Base-by-base conservation (phyloP, 2,113 vertebrate genomes). In the Eleginops maclovinus region DNA sequence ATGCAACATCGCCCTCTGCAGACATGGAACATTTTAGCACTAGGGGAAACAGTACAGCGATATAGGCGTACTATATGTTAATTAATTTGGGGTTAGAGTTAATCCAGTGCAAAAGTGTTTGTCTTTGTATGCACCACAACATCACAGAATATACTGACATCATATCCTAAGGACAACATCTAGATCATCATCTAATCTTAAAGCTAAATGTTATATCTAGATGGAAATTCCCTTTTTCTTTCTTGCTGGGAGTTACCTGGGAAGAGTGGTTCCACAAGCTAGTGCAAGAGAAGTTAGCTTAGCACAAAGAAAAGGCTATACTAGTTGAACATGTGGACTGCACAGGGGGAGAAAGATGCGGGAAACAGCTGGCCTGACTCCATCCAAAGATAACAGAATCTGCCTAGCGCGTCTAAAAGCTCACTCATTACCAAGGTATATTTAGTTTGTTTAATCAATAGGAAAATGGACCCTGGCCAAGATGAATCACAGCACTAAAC, bases 1-100 rank as follows among this genome's bases (percentile, higher is more conserved):
- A 81, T 75, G 64, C 73, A 87, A 91, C 58, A 72, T 62, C 61
- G 86, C 87, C 90, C 87, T 82, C 92, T 91, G 87, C 81, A 75
- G 92, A 54, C 69, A 40, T 9, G 56, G 22, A 61, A 10, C 0
- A 21, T 17, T 28, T 66, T 4, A 55, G 61, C 69, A 73, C 2
- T 16, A 71, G 10, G 41, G 41, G 22, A 4, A 50, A 54, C 54
- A 31, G 19, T 21, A 12, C 44, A 43, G 10, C 13, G 7, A 55
- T 31, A 13, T 6, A 0, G n/a, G n/a, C n/a, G n/a, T n/a, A n/a
- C n/a, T n/a, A n/a, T n/a, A 21, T 66, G 17, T 6, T 11, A 36
- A 21, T 66, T n/a, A 14, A 11, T 49, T 65, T 14, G 5, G 19
- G 19, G 19, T n/a, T 1, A 49, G 31, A 8, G 28, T 31, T 65